Percentiles rank a stretch among this genome's conserved stretches.
phyloP scores from a whole-genome alignment of 2,113 vertebrate genomes.

The Anoura caudifer region DNA sequence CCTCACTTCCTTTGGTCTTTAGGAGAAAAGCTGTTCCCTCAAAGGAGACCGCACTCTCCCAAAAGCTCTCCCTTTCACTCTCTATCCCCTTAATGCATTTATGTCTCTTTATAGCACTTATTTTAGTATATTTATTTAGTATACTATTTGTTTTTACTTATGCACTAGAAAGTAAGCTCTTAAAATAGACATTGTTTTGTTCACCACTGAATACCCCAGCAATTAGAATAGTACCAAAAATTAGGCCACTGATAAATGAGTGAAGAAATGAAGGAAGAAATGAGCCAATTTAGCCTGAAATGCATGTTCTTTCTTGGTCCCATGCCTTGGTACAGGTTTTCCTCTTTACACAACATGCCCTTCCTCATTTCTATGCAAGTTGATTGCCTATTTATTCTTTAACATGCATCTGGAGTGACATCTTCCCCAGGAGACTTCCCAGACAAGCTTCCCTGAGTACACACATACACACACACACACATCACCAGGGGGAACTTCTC shows the following conservation, averaged over 20 bases:
- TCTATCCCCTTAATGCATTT: not conserved
- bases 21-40: not conserved
- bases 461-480: not conserved
- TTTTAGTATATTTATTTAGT: too few relatives aligned
- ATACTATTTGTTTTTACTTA: conserved; percentile 51
- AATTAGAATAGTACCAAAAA: conserved; percentile 24
- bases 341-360: not conserved
- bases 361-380: not conserved
- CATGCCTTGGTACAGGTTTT: not conserved
- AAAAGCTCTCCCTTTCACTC: not conserved
- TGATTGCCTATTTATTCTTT: not conserved
- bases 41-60: not conserved
- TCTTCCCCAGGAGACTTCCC: not conserved
- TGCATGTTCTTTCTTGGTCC: not conserved
- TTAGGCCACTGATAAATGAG: not conserved
- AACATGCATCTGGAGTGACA: not conserved
- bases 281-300: conserved; percentile 2
- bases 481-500: not conserved
- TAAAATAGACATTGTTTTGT: conserved; percentile 38
- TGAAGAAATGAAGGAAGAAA: not conserved
- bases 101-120: not conserved
- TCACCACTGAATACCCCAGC: not conserved
- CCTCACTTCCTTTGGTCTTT: not conserved
- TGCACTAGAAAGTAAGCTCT: conserved; percentile 50
- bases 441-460: not conserved